Evolutionary conservation across 2,113 vertebrate genomes (phyloP).

Genomic region (Cranoglanis bouderius): DNA sequence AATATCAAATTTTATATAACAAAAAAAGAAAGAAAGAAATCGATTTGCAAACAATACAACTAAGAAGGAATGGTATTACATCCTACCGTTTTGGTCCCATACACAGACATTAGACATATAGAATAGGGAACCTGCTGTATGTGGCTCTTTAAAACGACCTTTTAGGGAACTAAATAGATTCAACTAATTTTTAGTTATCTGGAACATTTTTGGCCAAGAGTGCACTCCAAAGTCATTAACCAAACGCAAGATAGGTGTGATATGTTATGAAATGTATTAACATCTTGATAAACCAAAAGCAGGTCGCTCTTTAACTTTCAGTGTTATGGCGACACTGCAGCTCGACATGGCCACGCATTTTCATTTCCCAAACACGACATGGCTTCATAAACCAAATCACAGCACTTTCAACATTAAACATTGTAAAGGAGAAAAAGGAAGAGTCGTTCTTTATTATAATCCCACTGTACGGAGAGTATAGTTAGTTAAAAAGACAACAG

Average conservation of each 20-base stretch:
- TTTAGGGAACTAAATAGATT: background rate
- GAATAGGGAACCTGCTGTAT: background rate
- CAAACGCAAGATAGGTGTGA: background rate
- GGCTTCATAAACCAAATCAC: background rate
- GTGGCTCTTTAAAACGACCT: background rate
- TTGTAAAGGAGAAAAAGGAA: background rate
- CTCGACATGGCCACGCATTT: background rate
- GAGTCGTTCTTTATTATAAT: background rate
- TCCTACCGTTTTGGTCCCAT: background rate
- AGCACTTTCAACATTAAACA: background rate
- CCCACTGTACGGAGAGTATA: background rate
- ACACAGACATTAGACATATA: background rate
- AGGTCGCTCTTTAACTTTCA: background rate
- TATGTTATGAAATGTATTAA: too few relatives aligned
- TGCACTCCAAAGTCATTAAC: background rate
- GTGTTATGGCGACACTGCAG: background rate
- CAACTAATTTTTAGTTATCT: background rate
- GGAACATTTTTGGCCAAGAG: background rate
- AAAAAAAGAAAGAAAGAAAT: background rate
- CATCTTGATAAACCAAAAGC: background rate
- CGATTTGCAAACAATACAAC: background rate
- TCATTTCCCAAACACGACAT: background rate
- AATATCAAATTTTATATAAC: background rate
- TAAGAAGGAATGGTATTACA: background rate
- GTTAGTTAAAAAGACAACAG: background rate